phyloP scores from a whole-genome alignment of 1,140 invertebrate genomes.

The Stegodyphus mimosarum region DNA sequence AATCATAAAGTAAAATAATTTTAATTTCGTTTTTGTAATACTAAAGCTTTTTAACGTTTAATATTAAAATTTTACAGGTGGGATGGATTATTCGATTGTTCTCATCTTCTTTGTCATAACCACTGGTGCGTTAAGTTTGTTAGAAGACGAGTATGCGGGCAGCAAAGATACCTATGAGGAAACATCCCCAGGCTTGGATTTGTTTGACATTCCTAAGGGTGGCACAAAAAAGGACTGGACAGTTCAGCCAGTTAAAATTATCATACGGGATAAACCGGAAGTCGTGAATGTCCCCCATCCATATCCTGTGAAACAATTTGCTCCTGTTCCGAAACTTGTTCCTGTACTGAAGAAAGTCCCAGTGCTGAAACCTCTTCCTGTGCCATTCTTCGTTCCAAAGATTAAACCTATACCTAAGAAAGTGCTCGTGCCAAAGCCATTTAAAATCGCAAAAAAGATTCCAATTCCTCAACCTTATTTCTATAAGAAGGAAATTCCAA shows the following conservation, averaged over 20 bases:
- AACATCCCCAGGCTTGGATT: no score
- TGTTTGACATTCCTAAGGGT: conserved; percentile 9
- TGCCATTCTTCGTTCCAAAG: conserved; percentile 45
- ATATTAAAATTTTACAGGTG: no score
- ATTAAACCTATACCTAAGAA: conserved; percentile 43
- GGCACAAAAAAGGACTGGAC: conserved; percentile 50
- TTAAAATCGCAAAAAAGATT: conserved; percentile 38
- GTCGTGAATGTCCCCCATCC: conserved; percentile 37
- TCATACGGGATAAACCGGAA: conserved; percentile 52
- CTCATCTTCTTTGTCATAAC: no score
- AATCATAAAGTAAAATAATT: no score
- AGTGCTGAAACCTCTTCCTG: conserved; percentile 45
- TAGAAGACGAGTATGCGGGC: no score
- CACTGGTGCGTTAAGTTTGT: no score
- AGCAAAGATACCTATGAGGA: no score
- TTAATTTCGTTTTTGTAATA: no score
- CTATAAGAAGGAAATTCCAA: conserved; percentile 26
- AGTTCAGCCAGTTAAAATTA: conserved; percentile 48
- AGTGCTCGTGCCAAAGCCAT: conserved; percentile 26
- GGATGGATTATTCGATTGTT: no score
- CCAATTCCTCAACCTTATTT: conserved; percentile 47
- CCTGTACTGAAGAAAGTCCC: conserved; percentile 46
- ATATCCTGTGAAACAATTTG: conserved; percentile 35
- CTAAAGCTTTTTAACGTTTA: no score
- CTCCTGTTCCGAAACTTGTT: conserved; percentile 37